phyloP scores from a whole-genome alignment of 2,888 invertebrate genomes.

The Pteria penguin region DNA sequence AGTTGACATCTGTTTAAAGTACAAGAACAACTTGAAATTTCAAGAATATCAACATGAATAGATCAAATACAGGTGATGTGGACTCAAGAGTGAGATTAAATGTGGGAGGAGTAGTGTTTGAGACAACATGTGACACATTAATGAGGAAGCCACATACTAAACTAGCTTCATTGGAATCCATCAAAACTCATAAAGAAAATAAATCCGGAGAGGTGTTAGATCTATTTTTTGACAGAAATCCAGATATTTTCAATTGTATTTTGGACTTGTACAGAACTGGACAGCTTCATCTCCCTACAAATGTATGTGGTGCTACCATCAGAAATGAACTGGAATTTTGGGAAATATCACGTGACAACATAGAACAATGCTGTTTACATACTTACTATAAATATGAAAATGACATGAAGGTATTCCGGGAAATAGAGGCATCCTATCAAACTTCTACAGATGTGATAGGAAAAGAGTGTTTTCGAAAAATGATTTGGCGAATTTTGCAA shows the following conservation, averaged over 20 bases:
- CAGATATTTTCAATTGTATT: slow-evolving; percentile 62
- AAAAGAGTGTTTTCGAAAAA: too few relatives aligned
- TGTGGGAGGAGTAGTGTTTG: slow-evolving; percentile 52
- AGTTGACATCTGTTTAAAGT: too few relatives aligned
- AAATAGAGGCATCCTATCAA: slow-evolving; percentile 17
- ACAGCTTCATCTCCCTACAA: slow-evolving; percentile 52
- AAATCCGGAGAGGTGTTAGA: slow-evolving; percentile 46
- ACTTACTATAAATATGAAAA: slow-evolving; percentile 22
- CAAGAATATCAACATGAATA: too few relatives aligned
- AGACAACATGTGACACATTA: slow-evolving; percentile 46
- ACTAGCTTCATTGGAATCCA: slow-evolving; percentile 34
- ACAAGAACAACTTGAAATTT: too few relatives aligned
- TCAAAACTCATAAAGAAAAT: slow-evolving; percentile 47
- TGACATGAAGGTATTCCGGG: slow-evolving; percentile 13
- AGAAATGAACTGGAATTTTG: slow-evolving; percentile 65
- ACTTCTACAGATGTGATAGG: too few relatives aligned
- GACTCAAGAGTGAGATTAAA: slow-evolving; percentile 27
- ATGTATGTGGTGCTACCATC: slow-evolving; percentile 51
- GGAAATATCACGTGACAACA: slow-evolving; percentile 54
- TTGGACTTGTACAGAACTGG: slow-evolving; percentile 68
- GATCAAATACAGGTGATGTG: not conserved
- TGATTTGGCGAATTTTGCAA: too few relatives aligned
- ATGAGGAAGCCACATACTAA: slow-evolving; percentile 48
- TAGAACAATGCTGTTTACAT: slow-evolving; percentile 33
- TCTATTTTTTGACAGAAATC: slow-evolving; percentile 67